Evolutionary conservation across 2,113 vertebrate genomes (phyloP).

Genomic region (Struthio camelus): DNA sequence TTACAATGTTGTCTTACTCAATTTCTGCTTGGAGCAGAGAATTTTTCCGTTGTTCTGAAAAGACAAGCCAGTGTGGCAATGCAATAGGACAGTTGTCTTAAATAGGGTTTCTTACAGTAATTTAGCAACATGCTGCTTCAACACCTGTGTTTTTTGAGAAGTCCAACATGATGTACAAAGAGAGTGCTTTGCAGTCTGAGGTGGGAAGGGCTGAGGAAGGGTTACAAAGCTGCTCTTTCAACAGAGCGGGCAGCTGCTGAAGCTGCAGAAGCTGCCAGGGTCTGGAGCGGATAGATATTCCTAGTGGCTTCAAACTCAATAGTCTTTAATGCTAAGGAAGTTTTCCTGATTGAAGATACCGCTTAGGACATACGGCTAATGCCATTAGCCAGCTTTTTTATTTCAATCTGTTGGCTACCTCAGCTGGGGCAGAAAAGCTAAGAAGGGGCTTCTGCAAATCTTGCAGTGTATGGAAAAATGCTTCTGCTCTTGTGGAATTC

Average conservation of each 20-base stretch:
- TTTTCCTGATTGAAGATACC: background rate
- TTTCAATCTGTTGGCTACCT: background rate
- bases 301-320: background rate
- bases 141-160: background rate
- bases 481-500: background rate
- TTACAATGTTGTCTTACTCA: background rate
- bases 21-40: background rate
- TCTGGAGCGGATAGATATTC: background rate
- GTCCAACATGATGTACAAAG: background rate
- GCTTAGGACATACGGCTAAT: background rate
- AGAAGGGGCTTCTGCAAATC: background rate
- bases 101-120: background rate
- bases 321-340: background rate
- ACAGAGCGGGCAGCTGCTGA: background rate
- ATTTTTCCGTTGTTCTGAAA: background rate
- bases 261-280: background rate
- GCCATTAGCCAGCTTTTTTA: background rate
- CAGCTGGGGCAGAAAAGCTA: background rate
- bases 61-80: background rate
- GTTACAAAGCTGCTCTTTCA: background rate
- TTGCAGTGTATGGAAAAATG: background rate
- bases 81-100: background rate
- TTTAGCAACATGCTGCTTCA: background rate
- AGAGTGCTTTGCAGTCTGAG: background rate
- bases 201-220: background rate